These are phyloP conservation scores for Struthidea cinerea DNA, from an alignment of 2,113 vertebrate genomes.

Conservation along the genomic window DNA sequence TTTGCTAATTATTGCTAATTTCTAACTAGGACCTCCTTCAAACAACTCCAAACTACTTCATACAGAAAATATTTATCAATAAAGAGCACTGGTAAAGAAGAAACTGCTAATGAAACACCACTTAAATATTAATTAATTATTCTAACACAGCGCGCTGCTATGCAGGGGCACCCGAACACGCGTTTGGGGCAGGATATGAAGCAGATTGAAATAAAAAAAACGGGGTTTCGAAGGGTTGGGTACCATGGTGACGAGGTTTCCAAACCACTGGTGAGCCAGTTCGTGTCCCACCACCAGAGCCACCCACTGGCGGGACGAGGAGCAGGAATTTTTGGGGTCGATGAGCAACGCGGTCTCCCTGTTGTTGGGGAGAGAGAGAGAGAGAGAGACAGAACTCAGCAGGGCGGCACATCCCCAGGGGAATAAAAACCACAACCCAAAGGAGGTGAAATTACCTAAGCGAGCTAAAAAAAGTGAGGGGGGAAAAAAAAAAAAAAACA, in stretches of 20 bases:
- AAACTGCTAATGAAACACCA: neutral
- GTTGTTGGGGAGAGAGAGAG: conserved; percentile 5
- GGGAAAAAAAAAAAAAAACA: too few relatives aligned
- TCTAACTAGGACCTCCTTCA: neutral
- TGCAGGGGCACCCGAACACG: neutral
- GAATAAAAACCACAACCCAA: neutral
- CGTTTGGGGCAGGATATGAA: fast-evolving
- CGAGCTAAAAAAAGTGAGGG: neutral
- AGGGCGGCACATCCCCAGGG: neutral
- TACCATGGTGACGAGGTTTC: conserved; percentile 99
- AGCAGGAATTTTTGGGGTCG: conserved; percentile 96
- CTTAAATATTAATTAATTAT: neutral
- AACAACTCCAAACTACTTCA: neutral
- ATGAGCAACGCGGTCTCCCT: conserved; percentile 97
- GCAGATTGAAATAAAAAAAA: neutral
- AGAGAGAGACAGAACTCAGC: neutral
- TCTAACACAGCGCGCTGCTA: neutral
- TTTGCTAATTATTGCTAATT: neutral
- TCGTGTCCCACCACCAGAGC: conserved; percentile 97
- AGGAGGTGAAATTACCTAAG: neutral
- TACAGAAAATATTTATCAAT: neutral
- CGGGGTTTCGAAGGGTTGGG: neutral
- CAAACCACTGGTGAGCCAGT: conserved; percentile 98
- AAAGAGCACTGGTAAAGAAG: neutral
- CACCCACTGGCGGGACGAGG: conserved; percentile 97